Percentiles rank a stretch among this genome's conserved stretches.
These are phyloP conservation scores for Callyntrura guangdongensis DNA, from an alignment of 2,888 invertebrate species.

Conservation along the genomic window DNA sequence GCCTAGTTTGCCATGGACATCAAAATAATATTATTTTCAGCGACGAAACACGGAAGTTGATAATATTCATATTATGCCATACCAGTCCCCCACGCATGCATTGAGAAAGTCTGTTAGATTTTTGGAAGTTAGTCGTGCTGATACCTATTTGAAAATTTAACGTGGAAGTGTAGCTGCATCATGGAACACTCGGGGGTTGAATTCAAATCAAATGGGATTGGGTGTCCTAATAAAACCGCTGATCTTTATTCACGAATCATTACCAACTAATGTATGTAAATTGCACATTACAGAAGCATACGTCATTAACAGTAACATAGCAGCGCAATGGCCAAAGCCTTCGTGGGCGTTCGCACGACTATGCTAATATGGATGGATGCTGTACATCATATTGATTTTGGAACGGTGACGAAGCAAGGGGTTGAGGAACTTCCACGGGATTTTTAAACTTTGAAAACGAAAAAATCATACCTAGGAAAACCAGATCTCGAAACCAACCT, in stretches of 20 bases:
- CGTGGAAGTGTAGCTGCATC: not conserved
- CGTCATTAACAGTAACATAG: not conserved
- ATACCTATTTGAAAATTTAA: not conserved
- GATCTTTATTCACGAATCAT: too few relatives aligned
- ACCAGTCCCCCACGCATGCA: not conserved
- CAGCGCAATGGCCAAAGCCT: not conserved
- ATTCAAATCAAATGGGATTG: not conserved
- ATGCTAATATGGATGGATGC: not conserved
- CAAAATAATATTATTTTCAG: not conserved
- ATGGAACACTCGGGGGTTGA: not conserved
- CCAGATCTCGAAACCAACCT: too few relatives aligned
- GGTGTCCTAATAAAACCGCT: not conserved
- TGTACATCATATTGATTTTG: not conserved
- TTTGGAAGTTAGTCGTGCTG: not conserved
- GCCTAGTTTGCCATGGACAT: not conserved
- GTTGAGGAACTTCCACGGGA: conserved; percentile 68
- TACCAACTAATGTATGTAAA: not conserved
- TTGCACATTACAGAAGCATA: conserved; percentile 4
- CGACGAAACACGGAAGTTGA: conserved; percentile 28
- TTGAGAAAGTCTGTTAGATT: not conserved
- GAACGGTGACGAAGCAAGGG: conserved; percentile 23
- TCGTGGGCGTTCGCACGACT: not conserved
- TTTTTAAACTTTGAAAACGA: not conserved
- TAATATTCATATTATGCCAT: not conserved
- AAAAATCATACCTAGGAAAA: not conserved